Percentiles rank a stretch among this genome's conserved stretches.
Conservation (phyloP, 2,797 vertebrate genomes). For the Leontopithecus rosalia region DNA sequence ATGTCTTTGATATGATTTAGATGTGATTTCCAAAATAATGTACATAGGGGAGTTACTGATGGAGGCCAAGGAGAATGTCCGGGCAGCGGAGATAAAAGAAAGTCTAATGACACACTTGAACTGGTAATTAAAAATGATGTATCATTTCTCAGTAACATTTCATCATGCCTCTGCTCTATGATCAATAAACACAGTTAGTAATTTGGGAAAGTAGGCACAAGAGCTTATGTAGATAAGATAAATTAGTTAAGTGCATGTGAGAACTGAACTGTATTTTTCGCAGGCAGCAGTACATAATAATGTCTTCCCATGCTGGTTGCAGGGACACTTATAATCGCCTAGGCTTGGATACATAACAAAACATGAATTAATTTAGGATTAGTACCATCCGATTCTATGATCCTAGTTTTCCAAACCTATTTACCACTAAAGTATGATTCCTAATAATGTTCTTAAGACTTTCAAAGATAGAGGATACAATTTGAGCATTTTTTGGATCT, state of each 20-base stretch:
- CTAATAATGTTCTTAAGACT: neutral
- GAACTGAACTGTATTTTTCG: neutral
- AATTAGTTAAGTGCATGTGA: neutral
- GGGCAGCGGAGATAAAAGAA: neutral
- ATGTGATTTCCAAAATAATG: neutral
- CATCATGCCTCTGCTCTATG: neutral
- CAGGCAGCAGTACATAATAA: neutral
- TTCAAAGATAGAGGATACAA: neutral
- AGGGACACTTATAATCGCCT: neutral
- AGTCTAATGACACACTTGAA: neutral
- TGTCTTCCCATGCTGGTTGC: neutral
- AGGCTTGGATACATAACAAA: neutral
- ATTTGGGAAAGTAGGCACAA: neutral
- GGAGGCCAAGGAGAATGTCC: rapidly evolving
- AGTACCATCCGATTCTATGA: neutral
- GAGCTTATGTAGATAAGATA: neutral
- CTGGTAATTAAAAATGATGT: neutral
- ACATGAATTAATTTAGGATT: neutral
- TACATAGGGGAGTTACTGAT: neutral
- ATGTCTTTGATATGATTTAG: neutral
- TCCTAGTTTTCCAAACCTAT: neutral
- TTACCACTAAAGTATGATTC: neutral
- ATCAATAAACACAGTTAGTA: neutral
- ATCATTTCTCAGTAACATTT: neutral
- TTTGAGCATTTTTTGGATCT: neutral